phyloP scores from a whole-genome alignment of 2,888 invertebrate genomes.

The Neoitamus cyanurus region DNA sequence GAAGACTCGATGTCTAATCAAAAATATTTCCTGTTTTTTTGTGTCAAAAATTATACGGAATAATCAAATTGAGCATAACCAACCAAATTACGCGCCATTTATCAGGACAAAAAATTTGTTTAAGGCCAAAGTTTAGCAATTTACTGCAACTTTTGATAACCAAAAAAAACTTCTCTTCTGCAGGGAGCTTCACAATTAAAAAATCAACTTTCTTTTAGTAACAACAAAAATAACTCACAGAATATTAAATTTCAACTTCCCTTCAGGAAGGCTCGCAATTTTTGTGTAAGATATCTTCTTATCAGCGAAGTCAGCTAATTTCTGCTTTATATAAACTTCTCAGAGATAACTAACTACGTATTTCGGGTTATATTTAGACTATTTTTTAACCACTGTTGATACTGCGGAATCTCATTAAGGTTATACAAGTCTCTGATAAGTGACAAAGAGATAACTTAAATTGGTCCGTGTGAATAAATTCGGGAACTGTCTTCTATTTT shows the following conservation, averaged over 20 bases:
- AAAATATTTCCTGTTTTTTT: not conserved
- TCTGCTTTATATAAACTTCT: not conserved
- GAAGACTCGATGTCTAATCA: not conserved
- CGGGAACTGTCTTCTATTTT: not conserved
- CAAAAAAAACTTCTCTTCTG: not conserved
- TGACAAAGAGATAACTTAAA: not conserved
- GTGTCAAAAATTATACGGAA: not conserved
- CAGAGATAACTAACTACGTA: not conserved
- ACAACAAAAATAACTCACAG: not conserved
- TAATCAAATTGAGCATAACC: too few species aligned
- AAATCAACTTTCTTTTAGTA: not conserved
- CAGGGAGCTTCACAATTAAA: not conserved
- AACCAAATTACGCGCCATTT: too few species aligned
- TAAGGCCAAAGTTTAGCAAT: not conserved
- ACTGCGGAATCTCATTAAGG: not conserved
- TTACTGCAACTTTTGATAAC: not conserved
- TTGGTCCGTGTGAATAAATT: not conserved
- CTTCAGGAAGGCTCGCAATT: not conserved
- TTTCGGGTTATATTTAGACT: not conserved
- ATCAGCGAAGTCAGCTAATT: not conserved
- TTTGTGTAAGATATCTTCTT: not conserved
- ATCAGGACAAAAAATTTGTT: too few species aligned
- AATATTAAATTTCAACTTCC: not conserved
- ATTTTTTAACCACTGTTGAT: not conserved
- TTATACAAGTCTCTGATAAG: not conserved